phyloP scores from a whole-genome alignment of 2,113 vertebrate species.

The Donacobius atricapilla region DNA sequence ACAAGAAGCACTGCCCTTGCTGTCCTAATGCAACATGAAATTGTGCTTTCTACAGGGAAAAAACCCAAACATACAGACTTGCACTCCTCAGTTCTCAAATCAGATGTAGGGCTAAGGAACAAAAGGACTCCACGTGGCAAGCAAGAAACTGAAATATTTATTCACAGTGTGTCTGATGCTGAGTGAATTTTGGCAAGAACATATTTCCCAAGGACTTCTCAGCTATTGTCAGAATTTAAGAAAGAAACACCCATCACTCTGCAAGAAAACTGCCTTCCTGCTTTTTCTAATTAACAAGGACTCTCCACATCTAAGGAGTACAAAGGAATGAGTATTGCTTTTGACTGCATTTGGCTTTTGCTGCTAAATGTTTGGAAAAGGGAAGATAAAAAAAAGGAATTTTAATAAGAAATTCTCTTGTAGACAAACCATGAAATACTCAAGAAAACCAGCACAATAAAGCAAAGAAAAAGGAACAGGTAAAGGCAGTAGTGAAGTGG shows the following conservation, averaged over 20 bases:
- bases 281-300: slow-evolving; percentile 29
- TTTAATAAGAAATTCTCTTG: background rate
- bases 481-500: background rate
- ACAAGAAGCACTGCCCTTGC: background rate
- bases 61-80: background rate
- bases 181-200: slow-evolving; percentile 3
- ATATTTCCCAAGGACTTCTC: slow-evolving; percentile 24
- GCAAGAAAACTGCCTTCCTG: background rate
- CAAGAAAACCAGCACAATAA: background rate
- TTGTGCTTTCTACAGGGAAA: background rate
- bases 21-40: background rate
- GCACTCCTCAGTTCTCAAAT: background rate
- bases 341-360: background rate
- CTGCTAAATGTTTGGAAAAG: background rate
- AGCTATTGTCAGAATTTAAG: slow-evolving; percentile 22
- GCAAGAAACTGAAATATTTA: slow-evolving; percentile 3
- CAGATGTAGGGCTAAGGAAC: background rate
- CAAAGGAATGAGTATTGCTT: background rate
- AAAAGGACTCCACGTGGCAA: background rate
- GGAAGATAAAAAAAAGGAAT: background rate
- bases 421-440: background rate
- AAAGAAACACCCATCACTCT: slow-evolving; percentile 15
- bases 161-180: background rate
- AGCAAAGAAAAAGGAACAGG: background rate
- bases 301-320: background rate